Evolutionary conservation across 2,888 invertebrate species (phyloP), one percentile per base, ranked within the genome.

Genomic region (Pseudococcus viburni): DNA sequence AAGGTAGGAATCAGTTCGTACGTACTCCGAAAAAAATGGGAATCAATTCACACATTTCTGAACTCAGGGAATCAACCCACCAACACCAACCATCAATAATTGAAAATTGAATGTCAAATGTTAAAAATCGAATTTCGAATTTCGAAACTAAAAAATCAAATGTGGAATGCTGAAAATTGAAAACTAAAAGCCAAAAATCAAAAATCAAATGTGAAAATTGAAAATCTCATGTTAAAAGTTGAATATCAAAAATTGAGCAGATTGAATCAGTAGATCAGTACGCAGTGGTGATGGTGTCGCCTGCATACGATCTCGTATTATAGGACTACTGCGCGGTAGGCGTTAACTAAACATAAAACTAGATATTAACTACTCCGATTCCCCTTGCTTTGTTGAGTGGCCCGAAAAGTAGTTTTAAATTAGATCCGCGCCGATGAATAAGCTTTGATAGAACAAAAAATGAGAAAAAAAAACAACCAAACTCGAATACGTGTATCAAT

Each of bases 341-440:
- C 68, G 68, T 73, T 33, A 73, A 73, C 68, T 33, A 73, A 73
- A 73, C 68, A 73, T 33, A 73, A 73, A 73, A 73, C 68, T 73
- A 33, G 68, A 73, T 73, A 73, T 73, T 73, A 73, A 73, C 68
- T 73, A 73, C 68, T 73, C 68, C 68, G 68, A 73, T 73, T 73
- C 12, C 68, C 68, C 26, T 73, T 73, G 68, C 68, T 73, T 73
- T 73, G 68, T 73, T 33, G 68, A 73, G 26, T 73, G 33, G 22
- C 26, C 68, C 68, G 68, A 73, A 73, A 64, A 73, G 68, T 26
- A 73, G 68, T 73, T 73, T 73, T 73, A 73, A 73, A 73, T 73
- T 73, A 73, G 68, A 73, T 73, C 68, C 68, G 26, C 68, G n/a
- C 68, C 68, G 68, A 73, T 73, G 68, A 73, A 73, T 73, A 73